These are phyloP conservation scores for Drosophila tropicalis DNA, from an alignment of 1,140 invertebrate genomes.

Conservation along the genomic window DNA sequence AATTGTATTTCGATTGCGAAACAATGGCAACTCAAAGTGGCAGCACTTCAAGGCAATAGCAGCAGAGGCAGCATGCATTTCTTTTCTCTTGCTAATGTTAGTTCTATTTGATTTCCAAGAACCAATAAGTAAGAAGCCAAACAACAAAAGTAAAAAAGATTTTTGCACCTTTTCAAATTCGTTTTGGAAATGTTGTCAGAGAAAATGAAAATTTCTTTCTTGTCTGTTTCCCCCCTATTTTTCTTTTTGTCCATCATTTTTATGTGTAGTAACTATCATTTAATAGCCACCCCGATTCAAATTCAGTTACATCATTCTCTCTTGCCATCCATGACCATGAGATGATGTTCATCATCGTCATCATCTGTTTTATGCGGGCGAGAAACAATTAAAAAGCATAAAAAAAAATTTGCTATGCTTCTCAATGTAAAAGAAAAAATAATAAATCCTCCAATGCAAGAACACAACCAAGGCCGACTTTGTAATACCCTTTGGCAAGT, in stretches of 20 bases:
- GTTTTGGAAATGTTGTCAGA: neutral
- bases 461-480: neutral
- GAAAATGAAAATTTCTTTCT: neutral
- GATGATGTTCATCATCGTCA: slow-evolving; percentile 5
- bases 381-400: slow-evolving; percentile 56
- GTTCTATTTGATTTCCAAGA: slow-evolving; percentile 68
- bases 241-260: neutral
- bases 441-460: neutral
- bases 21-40: slow-evolving; percentile 49
- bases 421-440: slow-evolving; percentile 4
- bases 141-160: slow-evolving; percentile 24
- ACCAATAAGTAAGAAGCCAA: slow-evolving; percentile 63
- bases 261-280: neutral
- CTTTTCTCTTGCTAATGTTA: slow-evolving; percentile 26
- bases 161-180: slow-evolving; percentile 41
- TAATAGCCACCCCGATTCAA: slow-evolving; percentile 4
- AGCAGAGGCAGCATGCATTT: slow-evolving; percentile 21
- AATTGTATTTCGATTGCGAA: slow-evolving; percentile 77
- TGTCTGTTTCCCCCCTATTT: neutral
- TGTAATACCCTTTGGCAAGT: neutral
- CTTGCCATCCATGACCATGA: slow-evolving; percentile 44
- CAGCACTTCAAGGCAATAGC: slow-evolving; percentile 21
- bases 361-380: slow-evolving; percentile 5
- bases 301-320: slow-evolving; percentile 26
- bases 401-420: slow-evolving; percentile 67